Conservation (phyloP, 2,797 vertebrate genomes). For the Steatocranus sp. region DNA sequence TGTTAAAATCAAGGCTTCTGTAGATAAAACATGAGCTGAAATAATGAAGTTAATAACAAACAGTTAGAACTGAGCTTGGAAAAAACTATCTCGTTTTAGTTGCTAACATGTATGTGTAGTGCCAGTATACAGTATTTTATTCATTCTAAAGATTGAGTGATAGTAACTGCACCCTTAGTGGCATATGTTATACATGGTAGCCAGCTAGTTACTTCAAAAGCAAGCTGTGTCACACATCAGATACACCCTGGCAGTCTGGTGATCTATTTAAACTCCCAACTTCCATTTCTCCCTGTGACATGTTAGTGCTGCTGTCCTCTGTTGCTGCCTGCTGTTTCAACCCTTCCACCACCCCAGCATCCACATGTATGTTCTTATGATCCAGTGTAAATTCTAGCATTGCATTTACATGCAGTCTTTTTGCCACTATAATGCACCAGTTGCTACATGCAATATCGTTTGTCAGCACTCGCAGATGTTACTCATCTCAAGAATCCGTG, state of each 20-base stretch:
- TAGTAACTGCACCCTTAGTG: background rate
- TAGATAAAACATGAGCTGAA: background rate
- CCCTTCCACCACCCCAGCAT: background rate
- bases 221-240: background rate
- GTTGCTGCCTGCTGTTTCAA: background rate
- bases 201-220: background rate
- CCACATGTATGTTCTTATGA: background rate
- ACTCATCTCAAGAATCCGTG: constrained; percentile 36
- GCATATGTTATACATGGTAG: background rate
- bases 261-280: background rate
- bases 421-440: constrained; percentile 10
- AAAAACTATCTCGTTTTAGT: background rate
- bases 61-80: rapidly evolving
- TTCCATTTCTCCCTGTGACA: background rate
- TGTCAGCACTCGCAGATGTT: constrained; percentile 64
- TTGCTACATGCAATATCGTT: constrained; percentile 50
- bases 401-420: constrained; percentile 8
- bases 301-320: background rate
- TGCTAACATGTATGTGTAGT: background rate
- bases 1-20: background rate
- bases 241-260: background rate
- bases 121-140: background rate
- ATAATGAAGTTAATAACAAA: background rate
- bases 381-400: background rate
- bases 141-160: background rate